Evolutionary conservation across 1,140 invertebrate genomes (phyloP), one percentile per base, ranked within the genome.

Genomic region (Paralvinella palmiformis): DNA sequence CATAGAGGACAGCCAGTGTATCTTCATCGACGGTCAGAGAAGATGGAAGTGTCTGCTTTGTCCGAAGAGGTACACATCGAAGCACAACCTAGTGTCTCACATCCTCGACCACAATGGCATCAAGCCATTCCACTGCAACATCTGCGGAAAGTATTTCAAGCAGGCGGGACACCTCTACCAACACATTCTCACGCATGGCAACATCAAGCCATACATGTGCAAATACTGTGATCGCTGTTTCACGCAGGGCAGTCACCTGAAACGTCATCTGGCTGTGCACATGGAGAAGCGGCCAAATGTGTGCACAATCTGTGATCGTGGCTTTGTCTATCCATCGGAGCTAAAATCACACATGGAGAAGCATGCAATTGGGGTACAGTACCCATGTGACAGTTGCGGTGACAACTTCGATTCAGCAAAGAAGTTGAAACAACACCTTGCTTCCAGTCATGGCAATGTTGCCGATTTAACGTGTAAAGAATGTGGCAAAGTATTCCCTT

Each of bases 271-370:
- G 67, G 68, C 72, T 32, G 71, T 74, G 1, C 77, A 79, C 66
- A 56, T 71, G 50, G 74, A 73, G 24, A 67, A 67, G 35, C 72
- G 71, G 36, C 85, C 86, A 2, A 86, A 88, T 75, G 78, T 82
- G 10, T 88, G 87, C 76, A 77, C 82, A 55, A 81, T 84, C 20
- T 88, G 87, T 75, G 83, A 84, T 7, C 67, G 75, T 5, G 73
- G 74, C 5, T 80, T 78, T 67, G 70, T 45, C 22, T 66, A 62
- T 20, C 62, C 60, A 1, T 52, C 35, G n/a, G 65, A 69, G 22
- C 57, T 69, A 27, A 63, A 69, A 32, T 41, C 32, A 13, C 68
- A 69, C 62, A 24, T 60, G 15, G 64, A 63, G 10, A 64, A 57
- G 44, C 68, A 69, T 33, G 59, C 63, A 37, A 36, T 50, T 55